Evolutionary conservation across 2,797 vertebrate species (phyloP).

Genomic region (Rallus crepitans): DNA sequence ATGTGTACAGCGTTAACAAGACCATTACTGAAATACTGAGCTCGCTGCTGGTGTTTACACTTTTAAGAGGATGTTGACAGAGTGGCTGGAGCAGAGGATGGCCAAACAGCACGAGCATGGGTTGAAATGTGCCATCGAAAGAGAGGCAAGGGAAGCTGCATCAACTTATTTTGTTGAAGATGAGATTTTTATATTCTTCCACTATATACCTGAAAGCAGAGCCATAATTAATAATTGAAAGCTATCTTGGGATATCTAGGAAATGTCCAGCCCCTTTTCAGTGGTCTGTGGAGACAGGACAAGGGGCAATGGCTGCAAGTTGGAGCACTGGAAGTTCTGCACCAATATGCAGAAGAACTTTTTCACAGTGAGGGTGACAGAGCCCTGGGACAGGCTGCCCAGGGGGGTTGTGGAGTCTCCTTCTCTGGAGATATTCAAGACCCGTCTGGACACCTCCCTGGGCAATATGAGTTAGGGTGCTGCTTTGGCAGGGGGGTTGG

Average conservation of each 20-base stretch:
- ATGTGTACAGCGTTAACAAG: background rate
- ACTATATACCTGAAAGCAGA: background rate
- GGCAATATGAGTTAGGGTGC: too few species aligned
- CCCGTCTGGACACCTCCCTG: too few species aligned
- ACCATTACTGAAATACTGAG: conserved; percentile 14
- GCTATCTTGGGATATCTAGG: background rate
- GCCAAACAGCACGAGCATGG: background rate
- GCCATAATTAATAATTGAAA: background rate
- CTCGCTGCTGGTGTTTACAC: background rate
- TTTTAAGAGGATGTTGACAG: conserved; percentile 38
- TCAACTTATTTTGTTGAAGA: background rate
- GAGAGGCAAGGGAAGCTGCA: background rate
- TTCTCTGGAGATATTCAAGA: too few species aligned
- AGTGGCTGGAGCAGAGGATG: background rate
- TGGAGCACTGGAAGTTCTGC: too few species aligned
- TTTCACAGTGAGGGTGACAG: too few species aligned
- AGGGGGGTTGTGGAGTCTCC: too few species aligned
- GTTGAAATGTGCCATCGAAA: background rate
- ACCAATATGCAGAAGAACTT: too few species aligned
- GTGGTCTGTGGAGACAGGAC: too few species aligned
- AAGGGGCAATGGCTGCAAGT: too few species aligned
- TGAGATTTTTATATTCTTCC: background rate
- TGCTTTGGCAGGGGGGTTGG: too few species aligned
- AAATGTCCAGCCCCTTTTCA: too few species aligned
- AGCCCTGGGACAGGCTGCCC: too few species aligned